Conservation (phyloP, 2,113 vertebrate genomes). For the Ivindomyrus marchei region DNA sequence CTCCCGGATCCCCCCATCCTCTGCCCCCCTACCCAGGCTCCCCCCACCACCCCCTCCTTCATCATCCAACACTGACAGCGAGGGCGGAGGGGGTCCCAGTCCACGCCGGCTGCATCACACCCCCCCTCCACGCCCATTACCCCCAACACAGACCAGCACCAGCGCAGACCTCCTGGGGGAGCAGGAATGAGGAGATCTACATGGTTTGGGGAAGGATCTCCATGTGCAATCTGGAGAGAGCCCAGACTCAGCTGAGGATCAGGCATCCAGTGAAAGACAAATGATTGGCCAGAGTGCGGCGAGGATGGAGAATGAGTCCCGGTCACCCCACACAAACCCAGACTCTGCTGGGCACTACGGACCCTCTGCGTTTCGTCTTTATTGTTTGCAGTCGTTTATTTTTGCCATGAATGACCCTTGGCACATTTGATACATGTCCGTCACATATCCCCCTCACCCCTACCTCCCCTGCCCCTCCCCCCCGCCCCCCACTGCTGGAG, state of each 20-base stretch:
- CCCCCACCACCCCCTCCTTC: conserved; percentile 41
- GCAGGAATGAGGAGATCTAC: conserved; percentile 48
- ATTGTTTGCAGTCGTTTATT: not conserved
- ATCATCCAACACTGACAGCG: conserved; percentile 40
- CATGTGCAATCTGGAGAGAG: not conserved
- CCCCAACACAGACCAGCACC: conserved; percentile 76
- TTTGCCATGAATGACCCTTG: not conserved
- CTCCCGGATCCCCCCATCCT: conserved; percentile 45
- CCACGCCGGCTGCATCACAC: conserved; percentile 69
- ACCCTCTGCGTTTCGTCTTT: not conserved
- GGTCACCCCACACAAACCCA: not conserved
- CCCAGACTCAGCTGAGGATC: conserved; percentile 12
- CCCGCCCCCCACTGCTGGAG: not conserved
- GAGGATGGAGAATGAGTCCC: not conserved
- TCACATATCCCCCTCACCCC: conserved; percentile 17
- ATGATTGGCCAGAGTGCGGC: not conserved
- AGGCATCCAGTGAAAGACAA: not conserved
- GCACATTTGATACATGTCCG: not conserved
- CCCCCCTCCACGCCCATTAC: conserved; percentile 62
- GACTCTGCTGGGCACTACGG: not conserved
- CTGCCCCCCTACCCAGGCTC: conserved; percentile 24
- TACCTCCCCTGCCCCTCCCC: conserved; percentile 29
- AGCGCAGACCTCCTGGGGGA: conserved; percentile 56
- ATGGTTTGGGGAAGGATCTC: conserved; percentile 25
- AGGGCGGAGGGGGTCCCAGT: conserved; percentile 66